Evolutionary conservation across 2,888 invertebrate genomes (phyloP), one percentile per base, ranked within the genome.

Genomic region (Cancer borealis): DNA sequence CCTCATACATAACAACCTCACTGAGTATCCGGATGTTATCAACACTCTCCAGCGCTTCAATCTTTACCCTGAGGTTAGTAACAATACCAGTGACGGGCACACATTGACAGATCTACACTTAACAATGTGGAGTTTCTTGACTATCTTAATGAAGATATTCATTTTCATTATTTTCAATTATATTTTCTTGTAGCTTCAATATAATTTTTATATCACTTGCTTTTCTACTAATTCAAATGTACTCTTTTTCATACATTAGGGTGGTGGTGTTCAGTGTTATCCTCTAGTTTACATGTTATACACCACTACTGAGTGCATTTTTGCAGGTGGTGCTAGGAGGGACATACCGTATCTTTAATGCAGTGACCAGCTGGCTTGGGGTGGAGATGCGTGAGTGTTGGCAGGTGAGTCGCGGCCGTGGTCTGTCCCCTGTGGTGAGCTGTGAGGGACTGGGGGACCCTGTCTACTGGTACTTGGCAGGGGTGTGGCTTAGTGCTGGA

Each of bases 1-100:
- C 95, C 96, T 98, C 0, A 93, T 95, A 95, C 94, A 97, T 95
- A 98, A 98, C 96, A 98, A 98, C 96, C 96, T 98, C 45, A 98
- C 98, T 0, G 98, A 99, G 96, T 98, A 98, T 96, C 98, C 98
- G 0, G 97, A 97, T 92, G 97, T 98, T 92, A 98, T 99, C 46
- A 98, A 99, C 96, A 98, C 98, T 0, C 97, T 98, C 79, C 98
- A 98, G 96, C 97, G 98, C 92, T 99, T 99, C 96, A 98, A 98
- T 96, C 97, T 99, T 92, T 97, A 98, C 96, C 98, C 98, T 0
- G 99, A 99, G 97, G 98, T 98, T 96, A 96, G 97, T 92, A 0
- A 6, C 26, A 47, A 54, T 54, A 14, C 4, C 21, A 21, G 60
- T 60, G 60, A 21, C 17, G n/a, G 73, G 26, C 73, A 73, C 4